Evolutionary conservation across 2,888 invertebrate species (phyloP).

Genomic region (Pimpla rufipes): DNA sequence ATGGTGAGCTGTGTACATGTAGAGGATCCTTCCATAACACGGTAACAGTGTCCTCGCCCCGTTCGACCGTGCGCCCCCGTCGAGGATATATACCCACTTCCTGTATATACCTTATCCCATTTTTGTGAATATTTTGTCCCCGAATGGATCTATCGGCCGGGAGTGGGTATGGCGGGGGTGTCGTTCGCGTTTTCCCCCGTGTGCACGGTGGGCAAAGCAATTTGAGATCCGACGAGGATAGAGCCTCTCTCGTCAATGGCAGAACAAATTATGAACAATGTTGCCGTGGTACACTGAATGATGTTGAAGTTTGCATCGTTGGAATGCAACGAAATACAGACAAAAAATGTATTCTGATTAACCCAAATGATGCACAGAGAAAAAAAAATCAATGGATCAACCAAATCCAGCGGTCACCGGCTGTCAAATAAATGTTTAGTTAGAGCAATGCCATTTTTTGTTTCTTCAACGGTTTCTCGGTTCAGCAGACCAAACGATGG

Average conservation of each 20-base stretch:
- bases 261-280: neutral
- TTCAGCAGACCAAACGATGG: too few species aligned
- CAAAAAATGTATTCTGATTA: too few species aligned
- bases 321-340: too few species aligned
- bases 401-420: too few species aligned
- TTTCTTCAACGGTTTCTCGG: too few species aligned
- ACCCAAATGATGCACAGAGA: too few species aligned
- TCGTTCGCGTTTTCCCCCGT: constrained; percentile 1
- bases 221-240: constrained; percentile 1
- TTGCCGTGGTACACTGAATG: too few species aligned
- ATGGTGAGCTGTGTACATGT: constrained; percentile 14
- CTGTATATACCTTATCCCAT: neutral
- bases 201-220: neutral
- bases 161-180: constrained; percentile 23
- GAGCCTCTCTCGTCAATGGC: neutral
- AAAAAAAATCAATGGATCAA: too few species aligned
- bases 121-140: constrained; percentile 45
- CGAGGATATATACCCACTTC: constrained; percentile 26
- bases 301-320: too few species aligned
- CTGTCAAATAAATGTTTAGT: too few species aligned
- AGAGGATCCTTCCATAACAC: constrained; percentile 18
- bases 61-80: constrained; percentile 1
- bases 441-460: too few species aligned
- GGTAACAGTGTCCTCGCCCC: constrained; percentile 17
- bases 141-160: constrained; percentile 12